These are phyloP conservation scores for Tetranychus urticae DNA, from an alignment of 1,140 invertebrate species.

Conservation along the genomic window DNA sequence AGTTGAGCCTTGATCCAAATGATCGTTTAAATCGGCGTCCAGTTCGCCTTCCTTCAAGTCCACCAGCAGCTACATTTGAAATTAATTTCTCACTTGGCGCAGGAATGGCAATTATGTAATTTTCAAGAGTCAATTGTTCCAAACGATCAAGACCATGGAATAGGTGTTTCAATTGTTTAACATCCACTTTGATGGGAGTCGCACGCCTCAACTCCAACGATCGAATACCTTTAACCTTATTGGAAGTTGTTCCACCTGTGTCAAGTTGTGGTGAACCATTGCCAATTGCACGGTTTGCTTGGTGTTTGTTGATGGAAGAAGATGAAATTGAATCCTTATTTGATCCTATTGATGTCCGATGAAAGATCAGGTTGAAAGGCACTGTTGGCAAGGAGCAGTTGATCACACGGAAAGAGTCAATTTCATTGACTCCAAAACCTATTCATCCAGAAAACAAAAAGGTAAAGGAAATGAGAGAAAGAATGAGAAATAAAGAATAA, in stretches of 20 bases:
- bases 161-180: background rate
- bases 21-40: background rate
- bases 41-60: background rate
- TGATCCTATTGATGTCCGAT: background rate
- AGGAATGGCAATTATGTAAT: background rate
- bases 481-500: background rate
- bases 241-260: background rate
- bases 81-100: background rate
- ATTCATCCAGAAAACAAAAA: background rate
- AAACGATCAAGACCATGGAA: background rate
- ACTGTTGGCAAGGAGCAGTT: slow-evolving; percentile 4
- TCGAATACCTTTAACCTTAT: background rate
- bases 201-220: background rate
- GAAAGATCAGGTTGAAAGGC: slow-evolving; percentile 1
- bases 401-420: background rate
- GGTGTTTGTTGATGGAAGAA: background rate
- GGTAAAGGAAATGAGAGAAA: background rate
- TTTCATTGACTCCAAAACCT: slow-evolving; percentile 4
- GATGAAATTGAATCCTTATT: background rate
- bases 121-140: background rate
- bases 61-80: background rate
- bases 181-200: background rate
- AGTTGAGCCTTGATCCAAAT: background rate
- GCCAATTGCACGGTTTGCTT: background rate
- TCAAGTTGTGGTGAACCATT: background rate